Conservation (phyloP, 2,797 vertebrate genomes). For the Scyliorhinus canicula region DNA sequence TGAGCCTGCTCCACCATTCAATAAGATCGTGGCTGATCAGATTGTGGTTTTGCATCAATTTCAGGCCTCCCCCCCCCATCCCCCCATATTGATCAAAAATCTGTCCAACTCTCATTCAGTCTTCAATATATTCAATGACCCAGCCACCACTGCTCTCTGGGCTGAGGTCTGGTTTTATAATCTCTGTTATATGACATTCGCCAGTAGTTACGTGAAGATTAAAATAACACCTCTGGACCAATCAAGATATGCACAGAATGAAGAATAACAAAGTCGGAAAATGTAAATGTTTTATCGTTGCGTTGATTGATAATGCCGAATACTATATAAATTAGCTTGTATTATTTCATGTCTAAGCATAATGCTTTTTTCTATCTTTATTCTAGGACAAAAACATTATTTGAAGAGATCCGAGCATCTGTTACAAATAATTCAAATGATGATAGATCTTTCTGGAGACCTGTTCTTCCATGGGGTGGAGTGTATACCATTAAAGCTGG, state of each 20-base stretch:
- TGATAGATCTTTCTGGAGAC: slow-evolving; percentile 81
- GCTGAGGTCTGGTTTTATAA: background rate
- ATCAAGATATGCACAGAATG: background rate
- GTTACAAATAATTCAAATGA: slow-evolving; percentile 76
- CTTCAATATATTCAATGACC: too few species aligned
- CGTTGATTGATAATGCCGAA: background rate
- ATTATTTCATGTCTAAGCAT: slow-evolving; percentile 7
- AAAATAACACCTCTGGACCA: background rate
- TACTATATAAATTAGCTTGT: background rate
- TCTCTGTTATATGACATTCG: background rate
- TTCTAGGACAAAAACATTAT: slow-evolving; percentile 78
- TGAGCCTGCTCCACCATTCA: too few species aligned
- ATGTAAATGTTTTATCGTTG: background rate
- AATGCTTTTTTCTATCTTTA: slow-evolving; percentile 43
- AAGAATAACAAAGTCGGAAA: background rate
- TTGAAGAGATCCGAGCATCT: slow-evolving; percentile 82
- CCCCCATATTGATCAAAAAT: too few species aligned
- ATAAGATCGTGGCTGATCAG: too few species aligned
- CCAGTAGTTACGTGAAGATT: too few species aligned
- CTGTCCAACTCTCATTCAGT: too few species aligned
- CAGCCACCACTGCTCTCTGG: too few species aligned
- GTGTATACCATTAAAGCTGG: slow-evolving; percentile 78
- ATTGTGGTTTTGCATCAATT: too few species aligned
- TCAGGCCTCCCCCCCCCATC: too few species aligned
- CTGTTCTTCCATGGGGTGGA: slow-evolving; percentile 83